A percentile compares a stretch with the other conserved stretches of the same genome.
Conservation (phyloP, 1,140 invertebrate genomes). For the Scaptomyza graminum region DNA sequence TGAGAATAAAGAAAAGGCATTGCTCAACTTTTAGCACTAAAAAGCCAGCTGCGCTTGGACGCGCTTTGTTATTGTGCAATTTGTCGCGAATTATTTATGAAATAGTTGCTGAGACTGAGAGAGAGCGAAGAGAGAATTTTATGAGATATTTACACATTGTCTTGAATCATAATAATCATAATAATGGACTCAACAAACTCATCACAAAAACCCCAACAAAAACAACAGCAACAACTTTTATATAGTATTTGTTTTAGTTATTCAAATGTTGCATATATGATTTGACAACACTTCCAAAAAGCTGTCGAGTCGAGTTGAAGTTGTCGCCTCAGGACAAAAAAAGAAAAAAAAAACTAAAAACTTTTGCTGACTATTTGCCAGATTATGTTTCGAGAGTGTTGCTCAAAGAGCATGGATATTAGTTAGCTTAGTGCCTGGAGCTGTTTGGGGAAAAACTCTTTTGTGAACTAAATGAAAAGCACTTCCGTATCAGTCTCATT, state of each 20-base stretch:
- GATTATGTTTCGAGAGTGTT: slow-evolving; percentile 46
- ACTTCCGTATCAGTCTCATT: slow-evolving; percentile 18
- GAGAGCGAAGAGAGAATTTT: too few species aligned
- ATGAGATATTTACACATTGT: slow-evolving; percentile 55
- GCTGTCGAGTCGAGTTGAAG: slow-evolving; percentile 43
- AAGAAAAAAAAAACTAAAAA: slow-evolving; percentile 49
- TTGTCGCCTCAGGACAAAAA: slow-evolving; percentile 25
- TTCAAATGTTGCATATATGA: slow-evolving; percentile 56
- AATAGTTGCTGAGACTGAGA: too few species aligned
- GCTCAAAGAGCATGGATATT: slow-evolving; percentile 22
- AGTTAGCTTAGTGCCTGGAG: slow-evolving; percentile 47
- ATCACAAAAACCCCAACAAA: neutral
- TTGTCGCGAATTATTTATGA: slow-evolving; percentile 75
- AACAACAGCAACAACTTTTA: slow-evolving; percentile 28
- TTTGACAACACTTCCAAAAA: slow-evolving; percentile 41
- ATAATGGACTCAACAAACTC: slow-evolving; percentile 14
- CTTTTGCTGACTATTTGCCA: slow-evolving; percentile 63
- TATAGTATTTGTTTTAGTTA: slow-evolving; percentile 18
- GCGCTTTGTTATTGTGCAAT: slow-evolving; percentile 41
- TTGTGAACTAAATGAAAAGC: slow-evolving; percentile 14
- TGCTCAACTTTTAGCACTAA: slow-evolving; percentile 42
- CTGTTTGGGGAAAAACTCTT: slow-evolving; percentile 21
- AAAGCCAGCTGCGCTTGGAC: slow-evolving; percentile 8
- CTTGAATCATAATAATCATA: slow-evolving; percentile 6
- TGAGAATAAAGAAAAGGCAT: slow-evolving; percentile 6